phyloP scores from a whole-genome alignment of 2,113 vertebrate genomes.

The Urocitellus parryii region DNA sequence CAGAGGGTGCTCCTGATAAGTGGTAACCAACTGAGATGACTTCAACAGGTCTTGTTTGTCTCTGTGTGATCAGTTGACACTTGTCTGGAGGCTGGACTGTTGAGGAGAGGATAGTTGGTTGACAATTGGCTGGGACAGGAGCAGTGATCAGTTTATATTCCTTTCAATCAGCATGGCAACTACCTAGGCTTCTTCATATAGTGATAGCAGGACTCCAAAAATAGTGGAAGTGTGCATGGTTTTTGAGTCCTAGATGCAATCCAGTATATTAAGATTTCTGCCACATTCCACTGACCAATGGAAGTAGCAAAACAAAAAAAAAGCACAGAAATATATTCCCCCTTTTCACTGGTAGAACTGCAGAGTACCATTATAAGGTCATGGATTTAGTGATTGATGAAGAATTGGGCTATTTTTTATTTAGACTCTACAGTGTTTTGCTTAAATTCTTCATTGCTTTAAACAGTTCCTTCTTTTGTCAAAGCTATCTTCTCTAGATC shows the following conservation, averaged over 20 bases:
- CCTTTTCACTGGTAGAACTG: not conserved
- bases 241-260: not conserved
- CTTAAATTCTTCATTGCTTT: not conserved
- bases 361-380: not conserved
- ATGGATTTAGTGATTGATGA: not conserved
- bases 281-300: not conserved
- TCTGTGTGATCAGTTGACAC: not conserved
- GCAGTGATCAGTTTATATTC: not conserved
- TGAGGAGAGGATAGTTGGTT: not conserved
- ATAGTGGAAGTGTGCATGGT: not conserved
- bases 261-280: not conserved
- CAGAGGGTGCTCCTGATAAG: not conserved
- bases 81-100: not conserved
- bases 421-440: not conserved
- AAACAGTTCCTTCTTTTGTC: not conserved
- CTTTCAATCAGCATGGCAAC: not conserved
- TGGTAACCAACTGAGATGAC: not conserved
- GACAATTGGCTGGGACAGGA: not conserved
- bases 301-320: not conserved
- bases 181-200: not conserved
- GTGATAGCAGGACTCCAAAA: not conserved
- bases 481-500: not conserved
- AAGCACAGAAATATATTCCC: not conserved
- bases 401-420: not conserved
- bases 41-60: not conserved